Base-by-base conservation (phyloP, 2,888 invertebrate genomes). In the Saturnia pavonia region DNA sequence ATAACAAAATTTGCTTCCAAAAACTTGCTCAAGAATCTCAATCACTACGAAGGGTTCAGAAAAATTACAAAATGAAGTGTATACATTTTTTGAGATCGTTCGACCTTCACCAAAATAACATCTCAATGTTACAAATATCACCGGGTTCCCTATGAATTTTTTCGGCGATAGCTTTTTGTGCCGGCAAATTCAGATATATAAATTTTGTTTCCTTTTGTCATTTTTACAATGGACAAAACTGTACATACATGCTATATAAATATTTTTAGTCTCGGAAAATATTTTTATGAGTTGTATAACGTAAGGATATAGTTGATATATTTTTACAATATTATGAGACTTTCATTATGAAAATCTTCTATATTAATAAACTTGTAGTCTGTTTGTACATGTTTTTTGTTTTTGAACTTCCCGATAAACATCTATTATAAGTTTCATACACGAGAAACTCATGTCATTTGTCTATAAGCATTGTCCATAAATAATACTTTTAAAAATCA, bases 81-180 rank as follows among this genome's bases (percentile, higher is more conserved):
- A 68, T 68, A 51, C 40, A 68, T 54, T 40, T 54, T 68, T n/a
- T 68, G 54, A 51, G 48, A 45, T 68, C 22, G 68, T 68, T 54
- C 54, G 68, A 68, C 68, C 68, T 68, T 68, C 22, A 16, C 57
- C 51, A 54, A 68, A 68, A 51, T 68, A 68, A 40, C 68, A 54
- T 68, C 40, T 54, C 68, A 54, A 54, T 57, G 68, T 68, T 54
- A 54, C 40, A 54, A 54, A 68, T 68, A 51, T 68, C 54, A n/a
- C 54, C 68, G 54, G 19, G 48, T 54, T 54, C 22, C 68, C 40
- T 65, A 40, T 25, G 40, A 65, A 65, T 65, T 65, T 65, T 40
- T 65, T n/a, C 19, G 40, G 14, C 27, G 11, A 27, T n/a, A 65
- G 40, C 1, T 65, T 65, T n/a, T 65, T 2, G 43, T 14, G 57